Evolutionary conservation across 2,113 vertebrate genomes (phyloP).

Genomic region (Calyptommatus sinebrachiatus): DNA sequence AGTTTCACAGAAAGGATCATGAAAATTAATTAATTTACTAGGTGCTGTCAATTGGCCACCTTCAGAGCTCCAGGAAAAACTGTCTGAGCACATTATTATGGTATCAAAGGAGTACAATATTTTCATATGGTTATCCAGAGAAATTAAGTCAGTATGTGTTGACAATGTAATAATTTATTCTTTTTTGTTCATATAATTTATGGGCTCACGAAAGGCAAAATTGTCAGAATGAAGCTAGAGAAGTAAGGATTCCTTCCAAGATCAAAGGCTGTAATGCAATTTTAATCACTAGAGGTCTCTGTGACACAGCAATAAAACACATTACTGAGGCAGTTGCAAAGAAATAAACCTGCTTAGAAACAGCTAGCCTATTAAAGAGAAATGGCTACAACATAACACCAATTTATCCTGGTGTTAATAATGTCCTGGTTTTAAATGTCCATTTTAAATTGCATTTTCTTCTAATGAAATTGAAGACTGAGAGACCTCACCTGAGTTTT

Average conservation of each 20-base stretch:
- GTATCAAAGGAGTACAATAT: background rate
- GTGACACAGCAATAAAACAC: slow-evolving; percentile 26
- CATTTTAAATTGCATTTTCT: background rate
- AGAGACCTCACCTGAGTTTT: too few species aligned
- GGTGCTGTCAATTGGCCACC: background rate
- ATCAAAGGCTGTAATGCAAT: slow-evolving; percentile 36
- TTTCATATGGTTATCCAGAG: background rate
- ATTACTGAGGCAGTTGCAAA: background rate
- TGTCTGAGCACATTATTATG: background rate
- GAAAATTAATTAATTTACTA: background rate
- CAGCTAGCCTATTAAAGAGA: background rate
- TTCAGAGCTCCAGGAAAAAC: background rate
- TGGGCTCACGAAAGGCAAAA: background rate
- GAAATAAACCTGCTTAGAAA: slow-evolving; percentile 5
- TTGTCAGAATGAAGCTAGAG: background rate
- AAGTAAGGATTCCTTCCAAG: background rate
- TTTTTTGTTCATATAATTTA: background rate
- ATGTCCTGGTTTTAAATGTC: background rate
- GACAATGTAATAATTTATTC: background rate
- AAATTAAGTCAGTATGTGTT: background rate
- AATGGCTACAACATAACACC: background rate
- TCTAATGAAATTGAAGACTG: background rate
- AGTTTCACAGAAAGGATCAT: background rate
- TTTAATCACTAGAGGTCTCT: slow-evolving; percentile 43
- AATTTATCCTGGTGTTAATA: background rate